A percentile compares a stretch with the other conserved stretches of the same genome.
phyloP scores from a whole-genome alignment of 2,113 vertebrate species.

The Plestiodon gilberti region DNA sequence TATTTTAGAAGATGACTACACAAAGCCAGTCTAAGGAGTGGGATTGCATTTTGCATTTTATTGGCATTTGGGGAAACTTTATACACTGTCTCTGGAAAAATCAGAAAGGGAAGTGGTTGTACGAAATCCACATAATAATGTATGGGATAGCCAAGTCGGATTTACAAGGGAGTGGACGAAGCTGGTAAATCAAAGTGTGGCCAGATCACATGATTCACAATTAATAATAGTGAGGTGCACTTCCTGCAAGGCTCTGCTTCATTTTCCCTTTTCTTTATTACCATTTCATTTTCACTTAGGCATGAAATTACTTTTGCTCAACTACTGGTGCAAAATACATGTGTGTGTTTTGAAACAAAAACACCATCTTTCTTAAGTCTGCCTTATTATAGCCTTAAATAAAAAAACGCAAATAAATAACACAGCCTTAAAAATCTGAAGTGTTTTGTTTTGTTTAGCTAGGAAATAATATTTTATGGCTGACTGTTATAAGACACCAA shows the following conservation, averaged over 20 bases:
- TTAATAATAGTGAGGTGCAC: slow-evolving; percentile 72
- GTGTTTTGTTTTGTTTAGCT: slow-evolving; percentile 49
- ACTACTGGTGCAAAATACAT: slow-evolving; percentile 61
- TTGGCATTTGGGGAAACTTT: slow-evolving; percentile 82
- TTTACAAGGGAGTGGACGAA: slow-evolving; percentile 80
- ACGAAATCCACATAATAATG: slow-evolving; percentile 84
- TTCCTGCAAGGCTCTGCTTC: slow-evolving; percentile 69
- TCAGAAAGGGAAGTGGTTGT: slow-evolving; percentile 86
- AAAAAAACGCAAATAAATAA: slow-evolving; percentile 47
- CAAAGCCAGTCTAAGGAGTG: slow-evolving; percentile 73
- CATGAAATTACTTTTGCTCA: slow-evolving; percentile 72
- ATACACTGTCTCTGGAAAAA: slow-evolving; percentile 84
- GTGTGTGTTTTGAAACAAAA: slow-evolving; percentile 31
- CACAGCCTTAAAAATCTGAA: slow-evolving; percentile 39
- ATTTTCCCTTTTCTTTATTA: slow-evolving; percentile 71
- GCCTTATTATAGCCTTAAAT: slow-evolving; percentile 55
- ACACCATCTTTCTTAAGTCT: slow-evolving; percentile 69
- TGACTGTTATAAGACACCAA: slow-evolving; percentile 49
- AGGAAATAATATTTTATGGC: slow-evolving; percentile 57
- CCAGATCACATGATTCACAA: slow-evolving; percentile 71
- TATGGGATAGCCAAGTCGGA: slow-evolving; percentile 80
- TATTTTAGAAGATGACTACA: slow-evolving; percentile 83
- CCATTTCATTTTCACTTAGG: slow-evolving; percentile 66
- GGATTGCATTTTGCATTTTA: slow-evolving; percentile 82
- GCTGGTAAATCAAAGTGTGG: slow-evolving; percentile 77